A percentile compares a stretch with the other conserved stretches of the same genome.
Conservation (phyloP, 2,113 vertebrate genomes). For the zebrafish (Danio rerio) region DNA sequence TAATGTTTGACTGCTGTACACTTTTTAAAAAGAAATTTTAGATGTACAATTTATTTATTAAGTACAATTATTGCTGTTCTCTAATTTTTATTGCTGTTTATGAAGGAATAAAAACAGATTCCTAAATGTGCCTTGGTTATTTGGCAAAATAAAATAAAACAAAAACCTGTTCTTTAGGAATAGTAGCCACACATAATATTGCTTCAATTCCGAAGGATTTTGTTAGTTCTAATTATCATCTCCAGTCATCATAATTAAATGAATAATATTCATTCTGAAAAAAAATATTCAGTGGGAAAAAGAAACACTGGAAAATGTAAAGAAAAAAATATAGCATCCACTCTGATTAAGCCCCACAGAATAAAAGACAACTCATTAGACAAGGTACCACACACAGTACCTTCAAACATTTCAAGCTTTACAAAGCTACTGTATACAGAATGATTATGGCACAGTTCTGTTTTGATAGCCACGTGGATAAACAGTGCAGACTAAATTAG, state of each 20-base stretch:
- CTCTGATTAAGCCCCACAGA: not conserved
- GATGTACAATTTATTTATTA: too few species aligned
- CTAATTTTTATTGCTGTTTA: too few species aligned
- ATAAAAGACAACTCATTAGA: not conserved
- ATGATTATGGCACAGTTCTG: conserved; percentile 1
- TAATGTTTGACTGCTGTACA: too few species aligned
- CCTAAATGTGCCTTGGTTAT: too few species aligned
- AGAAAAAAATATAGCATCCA: not conserved
- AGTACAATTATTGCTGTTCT: too few species aligned
- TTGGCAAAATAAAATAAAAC: too few species aligned
- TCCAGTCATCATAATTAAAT: not conserved
- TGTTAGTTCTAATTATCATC: too few species aligned
- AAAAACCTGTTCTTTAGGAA: too few species aligned
- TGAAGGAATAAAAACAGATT: too few species aligned
- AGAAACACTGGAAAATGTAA: not conserved
- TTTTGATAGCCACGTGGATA: conserved; percentile 16
- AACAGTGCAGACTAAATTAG: conserved; percentile 14
- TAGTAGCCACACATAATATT: too few species aligned
- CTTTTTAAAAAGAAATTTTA: too few species aligned
- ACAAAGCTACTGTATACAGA: not conserved
- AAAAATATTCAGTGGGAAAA: not conserved
- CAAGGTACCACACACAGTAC: not conserved
- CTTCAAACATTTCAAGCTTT: not conserved
- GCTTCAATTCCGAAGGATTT: too few species aligned
- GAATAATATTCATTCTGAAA: not conserved